Evolutionary conservation across 1,140 invertebrate genomes (phyloP), one percentile per base, ranked within the genome.

Genomic region (Lepidurus apus): DNA sequence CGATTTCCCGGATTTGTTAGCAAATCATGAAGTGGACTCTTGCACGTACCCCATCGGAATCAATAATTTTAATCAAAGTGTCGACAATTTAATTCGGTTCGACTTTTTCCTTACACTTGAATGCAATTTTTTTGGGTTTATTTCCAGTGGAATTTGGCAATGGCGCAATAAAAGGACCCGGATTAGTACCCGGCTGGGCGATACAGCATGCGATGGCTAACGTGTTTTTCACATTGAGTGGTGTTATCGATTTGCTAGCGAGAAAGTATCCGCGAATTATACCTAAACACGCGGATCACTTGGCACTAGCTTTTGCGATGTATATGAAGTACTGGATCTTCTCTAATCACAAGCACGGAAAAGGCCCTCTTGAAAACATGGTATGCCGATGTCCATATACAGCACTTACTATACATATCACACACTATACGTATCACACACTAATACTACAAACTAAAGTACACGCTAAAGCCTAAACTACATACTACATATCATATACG

Each of bases 261-360:
- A 13, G 53, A n/a, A 65, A 21, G 13, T 65, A 65, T 65, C 53
- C 53, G 53, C 53, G 53, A 65, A 21, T 65, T 13, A 13, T 65
- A 17, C 53, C 53, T 7, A 65, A 65, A 3, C 21, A 65, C 53
- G 7, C 53, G 10, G 53, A 65, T 65, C 53, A 65, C 13, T 13
- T 21, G 53, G 53, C 53, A 8, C 53, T 65, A 17, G 53, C 17
- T 4, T 65, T 65, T 17, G 8, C 53, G 13, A 65, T 65, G 53
- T 65, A 65, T n/a, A 65, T 65, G 53, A 65, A 65, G 53, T 65
- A 65, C 13, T 65, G 53, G 53, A 65, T 65, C 13, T 65, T 65
- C 21, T 13, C 53, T 17, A 65, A 65, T 21, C 53, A 65, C 53
- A 65, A 65, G 13, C 53, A 65, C 53, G 53, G 53, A 13, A 65